Percentiles rank a stretch among this genome's conserved stretches.
These are phyloP conservation scores for Steinernema feltiae DNA, from an alignment of 1,140 invertebrate species.

Conservation along the genomic window DNA sequence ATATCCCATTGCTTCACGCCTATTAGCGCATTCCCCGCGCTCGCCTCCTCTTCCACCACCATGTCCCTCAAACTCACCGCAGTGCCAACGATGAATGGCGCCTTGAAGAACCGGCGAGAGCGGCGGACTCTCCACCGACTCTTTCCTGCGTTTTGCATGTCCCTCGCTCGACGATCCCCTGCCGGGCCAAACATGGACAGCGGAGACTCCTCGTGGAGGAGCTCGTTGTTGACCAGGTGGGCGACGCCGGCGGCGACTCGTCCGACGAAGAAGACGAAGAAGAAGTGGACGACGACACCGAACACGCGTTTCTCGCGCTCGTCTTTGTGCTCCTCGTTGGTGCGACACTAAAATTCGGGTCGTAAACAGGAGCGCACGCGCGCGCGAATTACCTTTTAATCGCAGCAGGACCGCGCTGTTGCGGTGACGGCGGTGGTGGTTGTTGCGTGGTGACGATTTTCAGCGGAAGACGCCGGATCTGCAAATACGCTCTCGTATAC, in stretches of 20 bases:
- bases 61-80: not conserved
- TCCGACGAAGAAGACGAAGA: not conserved
- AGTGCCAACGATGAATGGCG: constrained; percentile 2
- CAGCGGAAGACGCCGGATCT: not conserved
- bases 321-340: too few relatives aligned
- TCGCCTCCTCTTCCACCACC: not conserved
- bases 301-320: not conserved
- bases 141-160: not conserved
- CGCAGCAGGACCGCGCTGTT: not conserved
- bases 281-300: too few relatives aligned
- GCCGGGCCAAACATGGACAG: not conserved
- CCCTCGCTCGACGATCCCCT: not conserved
- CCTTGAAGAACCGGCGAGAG: not conserved
- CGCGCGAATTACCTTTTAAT: not conserved
- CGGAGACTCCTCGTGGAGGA: not conserved
- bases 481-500: too few relatives aligned
- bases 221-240: not conserved
- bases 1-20: too few relatives aligned
- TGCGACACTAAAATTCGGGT: not conserved
- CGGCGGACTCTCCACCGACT: not conserved
- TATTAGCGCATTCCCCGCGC: not conserved
- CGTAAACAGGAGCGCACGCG: not conserved
- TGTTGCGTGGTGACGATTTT: not conserved
- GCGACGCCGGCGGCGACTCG: constrained; percentile 4
- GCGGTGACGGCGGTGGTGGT: not conserved